Percentiles rank a stretch among this genome's conserved stretches.
These are phyloP conservation scores for Rhagologus leucostigma DNA, from an alignment of 2,113 vertebrate genomes.

Conservation along the genomic window DNA sequence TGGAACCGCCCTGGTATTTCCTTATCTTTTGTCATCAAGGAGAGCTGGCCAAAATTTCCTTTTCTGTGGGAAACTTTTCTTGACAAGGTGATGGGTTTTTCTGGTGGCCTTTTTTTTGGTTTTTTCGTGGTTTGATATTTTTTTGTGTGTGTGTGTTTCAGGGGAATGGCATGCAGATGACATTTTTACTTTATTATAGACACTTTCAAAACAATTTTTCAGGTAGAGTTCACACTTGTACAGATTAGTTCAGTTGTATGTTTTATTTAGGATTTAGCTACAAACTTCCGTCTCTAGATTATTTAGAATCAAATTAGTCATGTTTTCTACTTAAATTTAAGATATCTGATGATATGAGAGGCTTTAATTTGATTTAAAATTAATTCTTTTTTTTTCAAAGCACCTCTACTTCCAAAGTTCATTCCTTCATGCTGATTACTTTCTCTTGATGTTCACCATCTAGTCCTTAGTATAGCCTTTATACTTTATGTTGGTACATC, in stretches of 20 bases:
- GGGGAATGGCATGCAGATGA: neutral
- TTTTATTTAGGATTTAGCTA: neutral
- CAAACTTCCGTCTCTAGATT: neutral
- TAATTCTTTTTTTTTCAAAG: neutral
- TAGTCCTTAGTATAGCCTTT: neutral
- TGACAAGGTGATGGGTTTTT: neutral
- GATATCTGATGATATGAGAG: neutral
- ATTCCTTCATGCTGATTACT: neutral
- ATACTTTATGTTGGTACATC: neutral
- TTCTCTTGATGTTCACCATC: neutral
- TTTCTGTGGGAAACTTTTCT: conserved; percentile 37
- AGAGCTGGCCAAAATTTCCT: neutral
- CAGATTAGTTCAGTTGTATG: neutral
- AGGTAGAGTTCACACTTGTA: neutral
- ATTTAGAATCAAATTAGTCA: neutral
- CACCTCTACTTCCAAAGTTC: neutral
- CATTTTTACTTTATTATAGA: neutral
- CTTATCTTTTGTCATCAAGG: conserved; percentile 50
- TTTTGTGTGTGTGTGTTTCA: neutral
- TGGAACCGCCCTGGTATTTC: conserved; percentile 25
- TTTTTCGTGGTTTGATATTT: neutral
- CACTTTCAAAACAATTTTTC: neutral
- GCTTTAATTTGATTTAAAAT: neutral
- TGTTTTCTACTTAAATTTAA: neutral
- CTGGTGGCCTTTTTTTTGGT: neutral